Evolutionary conservation across 1,140 invertebrate species (phyloP).

Genomic region (Drosophila kohkoa): DNA sequence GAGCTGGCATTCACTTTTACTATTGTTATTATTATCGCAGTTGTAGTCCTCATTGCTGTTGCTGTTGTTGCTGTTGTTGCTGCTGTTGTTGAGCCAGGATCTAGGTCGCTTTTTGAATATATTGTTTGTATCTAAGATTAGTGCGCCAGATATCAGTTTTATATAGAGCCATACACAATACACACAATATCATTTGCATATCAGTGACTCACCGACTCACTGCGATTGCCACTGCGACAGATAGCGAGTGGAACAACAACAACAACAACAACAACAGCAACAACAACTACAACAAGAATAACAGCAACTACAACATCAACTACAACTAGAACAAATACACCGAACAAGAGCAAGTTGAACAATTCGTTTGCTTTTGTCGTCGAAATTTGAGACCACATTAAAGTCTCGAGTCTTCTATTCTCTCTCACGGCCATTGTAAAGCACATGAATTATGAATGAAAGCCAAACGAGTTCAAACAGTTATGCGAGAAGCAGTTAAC

Average conservation of each 20-base stretch:
- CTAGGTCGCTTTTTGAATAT: conserved; percentile 82
- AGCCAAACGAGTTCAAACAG: too few relatives aligned
- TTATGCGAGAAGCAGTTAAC: too few relatives aligned
- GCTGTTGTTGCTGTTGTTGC: conserved; percentile 34
- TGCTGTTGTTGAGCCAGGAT: conserved; percentile 65
- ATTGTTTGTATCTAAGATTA: conserved; percentile 82
- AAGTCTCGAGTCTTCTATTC: too few relatives aligned
- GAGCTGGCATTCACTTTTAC: conserved; percentile 64
- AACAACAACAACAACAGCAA: too few relatives aligned
- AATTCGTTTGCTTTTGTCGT: too few relatives aligned
- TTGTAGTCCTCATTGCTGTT: conserved; percentile 56
- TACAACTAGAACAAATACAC: too few relatives aligned
- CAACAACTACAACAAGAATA: too few relatives aligned
- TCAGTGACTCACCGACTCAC: conserved; percentile 28
- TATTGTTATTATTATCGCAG: conserved; percentile 77
- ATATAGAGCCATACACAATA: conserved; percentile 64
- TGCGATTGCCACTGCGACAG: background rate
- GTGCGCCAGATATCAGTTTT: conserved; percentile 74
- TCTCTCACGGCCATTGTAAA: too few relatives aligned
- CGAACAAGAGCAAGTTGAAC: too few relatives aligned
- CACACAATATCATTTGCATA: conserved; percentile 55
- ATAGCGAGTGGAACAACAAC: background rate
- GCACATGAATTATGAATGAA: too few relatives aligned
- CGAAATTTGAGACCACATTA: too few relatives aligned
- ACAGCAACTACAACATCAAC: too few relatives aligned